Evolutionary conservation across 2,888 invertebrate species (phyloP).

Genomic region (Prosopocoilus inquinatus): DNA sequence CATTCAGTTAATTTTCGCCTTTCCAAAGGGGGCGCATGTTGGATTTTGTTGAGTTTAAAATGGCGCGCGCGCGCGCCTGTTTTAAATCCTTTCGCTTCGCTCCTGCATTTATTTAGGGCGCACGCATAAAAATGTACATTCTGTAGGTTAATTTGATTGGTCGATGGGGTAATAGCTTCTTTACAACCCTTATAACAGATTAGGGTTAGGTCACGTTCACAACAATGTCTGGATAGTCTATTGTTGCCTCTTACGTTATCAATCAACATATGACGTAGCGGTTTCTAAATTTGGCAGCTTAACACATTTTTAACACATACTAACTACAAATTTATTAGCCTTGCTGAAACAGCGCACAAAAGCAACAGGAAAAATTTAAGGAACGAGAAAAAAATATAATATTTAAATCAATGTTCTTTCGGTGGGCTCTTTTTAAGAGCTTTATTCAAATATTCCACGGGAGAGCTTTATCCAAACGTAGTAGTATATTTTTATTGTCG

Average conservation of each 20-base stretch:
- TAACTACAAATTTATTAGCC: neutral
- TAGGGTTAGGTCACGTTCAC: slow-evolving; percentile 31
- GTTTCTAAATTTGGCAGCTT: slow-evolving; percentile 21
- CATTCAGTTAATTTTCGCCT: too few species aligned
- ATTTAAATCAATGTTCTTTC: slow-evolving; percentile 3
- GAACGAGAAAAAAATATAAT: neutral
- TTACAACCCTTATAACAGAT: slow-evolving; percentile 27
- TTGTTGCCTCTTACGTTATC: slow-evolving; percentile 26
- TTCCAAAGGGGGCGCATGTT: too few species aligned
- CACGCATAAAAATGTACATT: slow-evolving; percentile 24
- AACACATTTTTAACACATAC: neutral
- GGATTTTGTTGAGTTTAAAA: neutral
- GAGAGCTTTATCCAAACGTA: slow-evolving; percentile 20
- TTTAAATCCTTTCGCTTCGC: neutral
- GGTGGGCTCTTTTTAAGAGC: slow-evolving; percentile 5
- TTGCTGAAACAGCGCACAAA: neutral
- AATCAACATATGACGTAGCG: slow-evolving; percentile 32
- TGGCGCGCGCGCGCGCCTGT: slow-evolving; percentile 1
- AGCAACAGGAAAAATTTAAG: neutral
- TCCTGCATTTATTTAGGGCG: neutral
- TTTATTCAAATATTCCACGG: slow-evolving; percentile 44
- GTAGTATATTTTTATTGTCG: slow-evolving; percentile 33
- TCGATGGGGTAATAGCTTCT: slow-evolving; percentile 21
- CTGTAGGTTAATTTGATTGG: slow-evolving; percentile 31
- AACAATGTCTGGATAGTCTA: slow-evolving; percentile 28